Conservation (phyloP, 2,113 vertebrate species). For the Ictidomys tridecemlineatus region DNA sequence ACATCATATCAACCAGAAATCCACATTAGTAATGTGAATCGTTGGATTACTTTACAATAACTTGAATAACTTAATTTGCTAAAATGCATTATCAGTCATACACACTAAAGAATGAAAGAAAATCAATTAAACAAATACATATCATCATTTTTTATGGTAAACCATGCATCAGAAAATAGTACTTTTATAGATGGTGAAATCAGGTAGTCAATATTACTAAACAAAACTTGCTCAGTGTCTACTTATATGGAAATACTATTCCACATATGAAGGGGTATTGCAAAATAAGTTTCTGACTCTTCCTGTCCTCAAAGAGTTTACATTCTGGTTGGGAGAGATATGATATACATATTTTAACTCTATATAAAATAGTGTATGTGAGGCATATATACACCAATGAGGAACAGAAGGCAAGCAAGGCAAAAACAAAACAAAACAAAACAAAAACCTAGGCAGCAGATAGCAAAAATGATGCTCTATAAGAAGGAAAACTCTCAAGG, state of each 20-base stretch:
- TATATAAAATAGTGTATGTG: neutral
- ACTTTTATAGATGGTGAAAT: neutral
- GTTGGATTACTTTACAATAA: neutral
- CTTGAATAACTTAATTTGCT: conserved; percentile 42
- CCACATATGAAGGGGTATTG: neutral
- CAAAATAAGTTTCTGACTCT: conserved; percentile 10
- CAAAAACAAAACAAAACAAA: neutral
- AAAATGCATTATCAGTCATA: conserved; percentile 30
- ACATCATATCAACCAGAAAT: neutral
- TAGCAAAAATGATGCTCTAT: neutral
- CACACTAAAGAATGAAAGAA: conserved; percentile 15
- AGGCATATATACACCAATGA: neutral
- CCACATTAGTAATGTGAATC: neutral
- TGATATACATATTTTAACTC: neutral
- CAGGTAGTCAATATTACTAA: neutral
- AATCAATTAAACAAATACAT: conserved; percentile 10
- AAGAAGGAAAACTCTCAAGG: neutral
- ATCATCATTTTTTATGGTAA: conserved; percentile 1
- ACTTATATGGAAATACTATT: neutral
- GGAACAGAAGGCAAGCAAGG: neutral
- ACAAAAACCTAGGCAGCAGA: neutral
- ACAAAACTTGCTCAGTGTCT: neutral
- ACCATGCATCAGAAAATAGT: neutral
- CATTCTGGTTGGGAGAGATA: neutral
- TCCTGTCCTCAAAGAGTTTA: neutral